Conservation (phyloP, 2,113 vertebrate species). For the Sturnira hondurensis region DNA sequence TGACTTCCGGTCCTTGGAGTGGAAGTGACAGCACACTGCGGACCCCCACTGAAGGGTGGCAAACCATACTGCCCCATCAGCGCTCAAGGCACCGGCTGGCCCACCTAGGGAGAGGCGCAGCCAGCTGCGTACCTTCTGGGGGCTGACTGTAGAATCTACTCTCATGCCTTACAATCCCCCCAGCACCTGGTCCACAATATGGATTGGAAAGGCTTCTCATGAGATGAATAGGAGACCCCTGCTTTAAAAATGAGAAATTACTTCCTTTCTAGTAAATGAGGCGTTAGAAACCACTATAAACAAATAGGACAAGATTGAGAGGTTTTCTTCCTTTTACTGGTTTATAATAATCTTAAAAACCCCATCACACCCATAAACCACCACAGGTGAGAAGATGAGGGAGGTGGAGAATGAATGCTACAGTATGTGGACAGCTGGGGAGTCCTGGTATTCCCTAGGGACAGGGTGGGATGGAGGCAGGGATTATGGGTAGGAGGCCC, state of each 20-base stretch:
- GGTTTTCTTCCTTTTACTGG: slow-evolving; percentile 62
- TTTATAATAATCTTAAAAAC: slow-evolving; percentile 71
- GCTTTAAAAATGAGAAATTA: neutral
- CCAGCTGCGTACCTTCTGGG: neutral
- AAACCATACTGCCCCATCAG: neutral
- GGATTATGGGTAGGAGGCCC: slow-evolving; percentile 10
- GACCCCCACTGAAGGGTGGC: neutral
- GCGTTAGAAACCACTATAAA: slow-evolving; percentile 26
- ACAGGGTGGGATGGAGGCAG: neutral
- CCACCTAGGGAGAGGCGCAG: neutral
- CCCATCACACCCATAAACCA: slow-evolving; percentile 68
- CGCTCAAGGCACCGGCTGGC: neutral
- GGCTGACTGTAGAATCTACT: neutral
- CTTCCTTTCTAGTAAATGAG: neutral
- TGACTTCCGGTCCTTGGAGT: neutral
- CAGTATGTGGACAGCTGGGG: slow-evolving; percentile 52
- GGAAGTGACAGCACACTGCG: neutral
- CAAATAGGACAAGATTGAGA: slow-evolving; percentile 63
- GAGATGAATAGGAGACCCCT: neutral
- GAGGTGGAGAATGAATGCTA: slow-evolving; percentile 65
- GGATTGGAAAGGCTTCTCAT: neutral
- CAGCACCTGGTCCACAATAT: neutral
- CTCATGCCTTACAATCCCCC: neutral
- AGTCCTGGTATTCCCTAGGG: slow-evolving; percentile 19
- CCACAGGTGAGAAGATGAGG: slow-evolving; percentile 69